phyloP scores from a whole-genome alignment of 2,888 invertebrate species.

The Cephus rjabovi region DNA sequence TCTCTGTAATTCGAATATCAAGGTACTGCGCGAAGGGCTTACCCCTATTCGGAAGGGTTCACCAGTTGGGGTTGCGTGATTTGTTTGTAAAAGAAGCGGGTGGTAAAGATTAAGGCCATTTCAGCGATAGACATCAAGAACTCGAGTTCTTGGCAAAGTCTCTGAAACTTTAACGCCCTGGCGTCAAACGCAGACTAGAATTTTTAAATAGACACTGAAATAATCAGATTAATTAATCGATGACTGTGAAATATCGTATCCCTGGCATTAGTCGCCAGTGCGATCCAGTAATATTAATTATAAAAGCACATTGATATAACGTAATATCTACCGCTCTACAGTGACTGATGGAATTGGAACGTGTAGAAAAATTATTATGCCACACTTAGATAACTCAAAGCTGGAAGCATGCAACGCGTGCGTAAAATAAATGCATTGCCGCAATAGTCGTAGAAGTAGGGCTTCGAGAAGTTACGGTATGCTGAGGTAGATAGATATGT shows the following conservation, averaged over 20 bases:
- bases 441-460: not conserved
- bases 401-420: slow-evolving; percentile 25
- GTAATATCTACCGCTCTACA: not conserved
- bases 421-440: slow-evolving; percentile 26
- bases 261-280: not conserved
- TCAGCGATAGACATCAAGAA: not conserved
- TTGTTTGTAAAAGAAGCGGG: slow-evolving; percentile 29
- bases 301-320: not conserved
- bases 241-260: not conserved
- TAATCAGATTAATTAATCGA: not conserved
- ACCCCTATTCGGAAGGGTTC: slow-evolving; percentile 7
- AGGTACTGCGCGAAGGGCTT: not conserved
- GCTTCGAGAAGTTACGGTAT: not conserved
- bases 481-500: not conserved
- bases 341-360: slow-evolving; percentile 25
- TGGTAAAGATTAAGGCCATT: not conserved
- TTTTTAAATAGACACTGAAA: not conserved
- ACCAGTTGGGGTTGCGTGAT: slow-evolving; percentile 22
- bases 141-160: not conserved
- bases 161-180: not conserved
- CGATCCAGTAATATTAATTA: not conserved
- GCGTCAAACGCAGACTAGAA: not conserved
- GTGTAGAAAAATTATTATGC: slow-evolving; percentile 23
- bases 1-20: not conserved
- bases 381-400: slow-evolving; percentile 21